Base-by-base conservation (phyloP, 2,113 vertebrate genomes). In the Melanerpes aurifrons region DNA sequence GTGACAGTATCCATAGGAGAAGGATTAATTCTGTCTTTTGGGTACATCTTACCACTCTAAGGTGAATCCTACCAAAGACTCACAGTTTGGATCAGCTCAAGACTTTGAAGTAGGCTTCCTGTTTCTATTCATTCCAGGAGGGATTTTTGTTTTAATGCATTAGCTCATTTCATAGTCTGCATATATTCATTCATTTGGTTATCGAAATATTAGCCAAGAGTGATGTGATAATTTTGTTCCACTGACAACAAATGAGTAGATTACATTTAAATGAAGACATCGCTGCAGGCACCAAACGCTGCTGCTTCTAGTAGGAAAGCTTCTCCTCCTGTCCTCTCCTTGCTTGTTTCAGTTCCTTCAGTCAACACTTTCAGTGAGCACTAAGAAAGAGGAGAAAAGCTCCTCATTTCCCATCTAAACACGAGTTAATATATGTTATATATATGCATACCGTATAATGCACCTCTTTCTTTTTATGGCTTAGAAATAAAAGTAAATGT, bases 401-500 rank as follows among this genome's bases (percentile, higher is more conserved):
- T 82, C 50, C 45, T 87, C 0, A 2, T 58, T 92, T 72, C 58
- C 59, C 56, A 87, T 43, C 84, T 75, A 90, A 84, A 84, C 18
- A 1, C 29, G n/a, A 68, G 22, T 87, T 77, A 48, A 54, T 76
- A 13, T 15, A 35, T 7, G 13, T 58, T 80, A 32, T 19, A 80
- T 29, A n/a, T 29, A 62, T 10, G 20, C 22, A 64, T 1, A 26
- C 29, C 43, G 45, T 40, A 81, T 62, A 81, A 82, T 18, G 29
- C 3, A 2, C 48, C 50, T 92, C 91, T 95, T 76, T 66, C 58
- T 64, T 73, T 89, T 95, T 72, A 95, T n/a, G 31, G 75, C 67
- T 79, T 72, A 31, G 77, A 94, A 94, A 93, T 86, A 89, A 89
- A 95, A 92, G 86, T 61, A 89, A 86, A 86, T 4, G 1, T 54